Conservation (phyloP, 2,888 invertebrate species). For the Clanis bilineata region DNA sequence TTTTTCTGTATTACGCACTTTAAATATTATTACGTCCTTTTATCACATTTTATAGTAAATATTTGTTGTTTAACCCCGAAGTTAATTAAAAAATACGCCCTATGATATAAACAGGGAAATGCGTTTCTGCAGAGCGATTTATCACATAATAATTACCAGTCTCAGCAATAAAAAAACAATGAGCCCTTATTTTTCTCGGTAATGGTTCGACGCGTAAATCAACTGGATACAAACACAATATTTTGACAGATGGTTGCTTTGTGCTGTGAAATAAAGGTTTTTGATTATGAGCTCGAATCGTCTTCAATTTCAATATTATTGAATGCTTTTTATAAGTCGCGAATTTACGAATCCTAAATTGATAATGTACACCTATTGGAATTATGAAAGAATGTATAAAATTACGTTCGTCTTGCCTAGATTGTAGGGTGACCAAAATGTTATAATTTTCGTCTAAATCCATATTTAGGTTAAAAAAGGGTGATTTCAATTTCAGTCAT, state of each 20-base stretch:
- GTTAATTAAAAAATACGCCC: not conserved
- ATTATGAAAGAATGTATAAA: too few species aligned
- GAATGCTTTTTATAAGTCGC: too few species aligned
- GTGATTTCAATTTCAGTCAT: too few species aligned
- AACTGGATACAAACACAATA: not conserved
- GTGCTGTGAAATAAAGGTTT: not conserved
- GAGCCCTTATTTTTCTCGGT: not conserved
- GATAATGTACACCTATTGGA: too few species aligned
- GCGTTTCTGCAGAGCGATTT: not conserved
- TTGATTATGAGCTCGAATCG: not conserved
- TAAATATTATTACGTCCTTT: not conserved
- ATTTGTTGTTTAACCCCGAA: not conserved
- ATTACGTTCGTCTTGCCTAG: too few species aligned
- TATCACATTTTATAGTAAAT: not conserved
- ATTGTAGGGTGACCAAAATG: too few species aligned
- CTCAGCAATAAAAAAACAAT: not conserved
- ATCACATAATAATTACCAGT: not conserved
- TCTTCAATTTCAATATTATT: not conserved
- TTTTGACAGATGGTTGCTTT: not conserved
- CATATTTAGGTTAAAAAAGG: too few species aligned
- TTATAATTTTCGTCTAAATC: too few species aligned
- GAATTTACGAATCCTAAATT: too few species aligned
- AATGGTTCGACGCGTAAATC: not conserved
- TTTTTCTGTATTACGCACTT: too few species aligned
- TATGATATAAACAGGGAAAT: not conserved